Conservation (phyloP, 2,797 vertebrate species). For the Dicrostonyx torquatus region DNA sequence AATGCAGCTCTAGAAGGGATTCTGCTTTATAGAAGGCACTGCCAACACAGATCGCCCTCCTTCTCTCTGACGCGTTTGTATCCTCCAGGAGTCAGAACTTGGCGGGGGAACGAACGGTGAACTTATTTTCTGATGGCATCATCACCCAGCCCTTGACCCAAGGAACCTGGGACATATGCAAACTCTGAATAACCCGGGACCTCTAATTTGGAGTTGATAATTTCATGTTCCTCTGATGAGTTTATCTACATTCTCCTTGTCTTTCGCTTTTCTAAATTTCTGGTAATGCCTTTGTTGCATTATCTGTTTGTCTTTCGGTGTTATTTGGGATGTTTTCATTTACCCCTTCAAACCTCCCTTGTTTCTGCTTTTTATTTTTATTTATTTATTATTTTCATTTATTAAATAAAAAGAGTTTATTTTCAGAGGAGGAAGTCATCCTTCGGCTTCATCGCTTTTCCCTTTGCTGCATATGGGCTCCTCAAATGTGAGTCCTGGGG, state of each 20-base stretch:
- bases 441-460: background rate
- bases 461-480: background rate
- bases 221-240: background rate
- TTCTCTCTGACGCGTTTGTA: background rate
- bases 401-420: background rate
- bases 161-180: background rate
- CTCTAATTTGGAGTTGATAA: background rate
- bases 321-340: conserved; percentile 19
- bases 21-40: background rate
- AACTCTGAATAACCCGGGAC: background rate
- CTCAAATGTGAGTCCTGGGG: background rate
- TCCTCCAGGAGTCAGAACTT: background rate
- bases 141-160: background rate
- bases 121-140: conserved; percentile 1
- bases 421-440: background rate
- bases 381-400: no score
- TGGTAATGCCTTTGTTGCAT: conserved; percentile 17
- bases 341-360: background rate
- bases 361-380: background rate
- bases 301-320: background rate
- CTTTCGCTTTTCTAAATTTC: conserved; percentile 13
- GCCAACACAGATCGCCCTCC: background rate
- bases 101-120: background rate
- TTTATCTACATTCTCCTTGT: conserved; percentile 1
- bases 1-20: background rate